These are phyloP conservation scores for Odobenus rosmarus DNA, from an alignment of 2,113 vertebrate genomes.

Conservation along the genomic window DNA sequence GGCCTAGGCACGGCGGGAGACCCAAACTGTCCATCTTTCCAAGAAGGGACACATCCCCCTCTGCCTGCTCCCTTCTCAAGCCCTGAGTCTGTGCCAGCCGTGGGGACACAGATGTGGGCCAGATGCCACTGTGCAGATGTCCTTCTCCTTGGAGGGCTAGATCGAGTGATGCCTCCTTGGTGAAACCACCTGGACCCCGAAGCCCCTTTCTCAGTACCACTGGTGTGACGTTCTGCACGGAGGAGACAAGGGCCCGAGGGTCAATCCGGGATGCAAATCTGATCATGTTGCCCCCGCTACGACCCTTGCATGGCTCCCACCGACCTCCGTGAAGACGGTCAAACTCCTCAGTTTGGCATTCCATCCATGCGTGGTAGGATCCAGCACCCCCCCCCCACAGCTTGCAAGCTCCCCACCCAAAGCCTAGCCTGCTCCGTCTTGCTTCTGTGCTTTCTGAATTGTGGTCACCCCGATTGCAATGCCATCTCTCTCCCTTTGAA, in stretches of 20 bases:
- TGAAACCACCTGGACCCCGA: background rate
- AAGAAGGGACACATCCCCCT: background rate
- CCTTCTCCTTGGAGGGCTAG: background rate
- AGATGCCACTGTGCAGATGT: background rate
- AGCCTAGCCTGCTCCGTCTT: background rate
- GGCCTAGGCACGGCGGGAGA: background rate
- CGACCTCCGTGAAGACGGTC: background rate
- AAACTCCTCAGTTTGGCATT: no score
- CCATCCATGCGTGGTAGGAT: background rate
- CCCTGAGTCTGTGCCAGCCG: background rate
- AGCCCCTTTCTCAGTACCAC: background rate
- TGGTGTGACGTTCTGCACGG: rapidly evolving
- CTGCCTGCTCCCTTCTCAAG: background rate
- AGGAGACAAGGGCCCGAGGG: background rate
- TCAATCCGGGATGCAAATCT: background rate
- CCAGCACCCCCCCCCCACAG: rapidly evolving
- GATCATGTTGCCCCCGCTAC: rapidly evolving
- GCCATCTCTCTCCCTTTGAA: background rate
- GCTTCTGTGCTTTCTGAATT: background rate
- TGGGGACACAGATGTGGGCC: background rate
- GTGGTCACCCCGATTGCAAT: background rate
- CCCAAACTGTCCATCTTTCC: background rate
- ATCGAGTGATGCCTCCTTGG: background rate
- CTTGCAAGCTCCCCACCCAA: background rate
- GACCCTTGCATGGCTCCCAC: background rate